Evolutionary conservation across 2,797 vertebrate species (phyloP).

Genomic region (Enteromius radiatus): DNA sequence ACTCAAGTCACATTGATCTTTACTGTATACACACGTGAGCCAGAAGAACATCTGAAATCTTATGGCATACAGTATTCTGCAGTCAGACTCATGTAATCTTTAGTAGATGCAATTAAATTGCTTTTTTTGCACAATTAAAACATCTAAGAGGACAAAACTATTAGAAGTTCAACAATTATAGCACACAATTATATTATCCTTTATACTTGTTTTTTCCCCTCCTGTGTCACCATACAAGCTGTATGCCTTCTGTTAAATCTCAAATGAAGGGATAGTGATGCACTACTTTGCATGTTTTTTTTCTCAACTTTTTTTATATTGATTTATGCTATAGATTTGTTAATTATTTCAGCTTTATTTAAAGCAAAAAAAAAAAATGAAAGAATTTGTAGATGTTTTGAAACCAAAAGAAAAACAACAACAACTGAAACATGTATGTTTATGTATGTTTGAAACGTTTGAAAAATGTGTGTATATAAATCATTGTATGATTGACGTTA

Average conservation of each 20-base stretch:
- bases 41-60: conserved; percentile 48
- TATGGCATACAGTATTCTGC: conserved; percentile 65
- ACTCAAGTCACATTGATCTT: conserved; percentile 21
- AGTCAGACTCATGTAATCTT: conserved; percentile 61
- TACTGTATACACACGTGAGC: conserved; percentile 44
- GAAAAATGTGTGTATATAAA: conserved; percentile 71
- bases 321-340: conserved; percentile 71
- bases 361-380: conserved; percentile 42
- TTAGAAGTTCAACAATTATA: conserved; percentile 45
- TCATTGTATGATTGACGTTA: conserved; percentile 66
- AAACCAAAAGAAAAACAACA: conserved; percentile 73
- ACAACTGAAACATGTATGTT: conserved; percentile 55
- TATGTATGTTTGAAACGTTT: conserved; percentile 66
- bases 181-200: conserved; percentile 50
- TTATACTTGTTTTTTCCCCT: conserved; percentile 57
- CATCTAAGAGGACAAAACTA: conserved; percentile 48
- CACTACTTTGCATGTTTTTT: conserved; percentile 73
- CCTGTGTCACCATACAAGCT: conserved; percentile 55
- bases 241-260: conserved; percentile 60
- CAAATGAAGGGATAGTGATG: conserved; percentile 65
- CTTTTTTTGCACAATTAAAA: conserved; percentile 68
- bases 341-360: conserved; percentile 66
- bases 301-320: conserved; percentile 64
- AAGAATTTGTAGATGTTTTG: conserved; percentile 71
- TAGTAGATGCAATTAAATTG: conserved; percentile 66